Evolutionary conservation across 1,140 invertebrate genomes (phyloP), one percentile per base, ranked within the genome.

Genomic region (Apis florea): DNA sequence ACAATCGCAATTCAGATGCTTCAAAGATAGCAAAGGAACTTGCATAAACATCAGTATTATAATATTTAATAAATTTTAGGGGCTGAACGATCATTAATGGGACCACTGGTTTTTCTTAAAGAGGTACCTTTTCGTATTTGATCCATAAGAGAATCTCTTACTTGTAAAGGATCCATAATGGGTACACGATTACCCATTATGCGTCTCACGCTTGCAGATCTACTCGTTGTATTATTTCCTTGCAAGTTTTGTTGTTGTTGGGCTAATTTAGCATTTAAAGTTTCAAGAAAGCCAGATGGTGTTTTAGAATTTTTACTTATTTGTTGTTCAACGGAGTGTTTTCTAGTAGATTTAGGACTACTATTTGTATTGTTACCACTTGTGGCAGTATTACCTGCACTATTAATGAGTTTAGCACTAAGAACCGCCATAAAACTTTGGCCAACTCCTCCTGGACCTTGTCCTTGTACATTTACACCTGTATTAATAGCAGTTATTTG

Each of bases 121-220:
- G 96, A 96, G 4, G 97, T 97, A 49, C 97, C 97, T 63, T 96
- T 95, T 89, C 97, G 96, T 66, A 98, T 98, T 89, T 98, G 97
- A 94, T 98, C 97, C 97, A 98, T 97, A 1, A 98, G 93, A 6
- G 95, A 95, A 82, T 95, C 95, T 54, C 95, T 93, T n/a, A 95
- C 94, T 68, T 95, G 90, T 1, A 93, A 82, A 3, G 95, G 94
- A 90, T 95, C 95, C 19, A 94, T 91, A 19, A 95, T 91, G 0
- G 95, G 92, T 10, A 92, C 89, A 13, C 92, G 89, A 82, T 91
- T 93, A 40, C 91, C 93, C 93, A 93, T 75, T 94, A 96, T 89
- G 94, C 96, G 94, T 95, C 95, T 94, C 95, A 97, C 89, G 96
- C 94, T 94, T 94, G 94, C 89, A 94, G 95, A 95, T 96, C 95